Conservation (phyloP, 2,113 vertebrate species). For the Antigone vipio region DNA sequence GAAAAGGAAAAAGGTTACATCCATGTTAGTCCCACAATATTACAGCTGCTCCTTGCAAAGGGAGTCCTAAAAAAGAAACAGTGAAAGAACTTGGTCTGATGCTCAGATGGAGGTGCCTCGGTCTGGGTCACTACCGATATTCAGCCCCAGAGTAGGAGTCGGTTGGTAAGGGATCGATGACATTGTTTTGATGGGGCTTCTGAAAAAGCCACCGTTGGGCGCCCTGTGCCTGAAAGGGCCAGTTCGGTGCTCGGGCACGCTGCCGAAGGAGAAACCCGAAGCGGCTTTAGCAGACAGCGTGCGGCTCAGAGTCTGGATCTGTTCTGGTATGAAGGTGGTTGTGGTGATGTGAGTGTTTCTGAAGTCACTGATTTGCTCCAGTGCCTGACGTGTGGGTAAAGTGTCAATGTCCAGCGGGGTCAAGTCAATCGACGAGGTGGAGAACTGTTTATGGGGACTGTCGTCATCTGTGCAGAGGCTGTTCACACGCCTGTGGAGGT, state of each 20-base stretch:
- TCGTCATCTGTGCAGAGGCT: constrained; percentile 99
- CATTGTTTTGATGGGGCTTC: constrained; percentile 99
- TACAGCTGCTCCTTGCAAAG: constrained; percentile 79
- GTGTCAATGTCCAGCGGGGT: constrained; percentile 98
- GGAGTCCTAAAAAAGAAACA: constrained; percentile 78
- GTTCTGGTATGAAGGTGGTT: constrained; percentile 99
- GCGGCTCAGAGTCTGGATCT: constrained; percentile 99
- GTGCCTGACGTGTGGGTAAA: constrained; percentile 93
- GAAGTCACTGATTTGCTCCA: constrained; percentile 99
- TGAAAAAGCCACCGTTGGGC: constrained; percentile 97
- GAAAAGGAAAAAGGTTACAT: constrained; percentile 74
- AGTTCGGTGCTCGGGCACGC: constrained; percentile 94
- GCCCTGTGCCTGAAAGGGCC: constrained; percentile 97
- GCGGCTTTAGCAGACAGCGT: constrained; percentile 96
- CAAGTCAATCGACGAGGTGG: constrained; percentile 98
- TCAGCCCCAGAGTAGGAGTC: constrained; percentile 95
- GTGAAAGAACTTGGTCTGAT: constrained; percentile 68
- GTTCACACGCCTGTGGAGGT: constrained; percentile 98
- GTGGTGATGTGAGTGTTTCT: constrained; percentile 99
- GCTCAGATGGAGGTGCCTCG: constrained; percentile 97
- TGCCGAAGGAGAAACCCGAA: constrained; percentile 93
- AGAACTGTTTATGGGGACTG: constrained; percentile 99
- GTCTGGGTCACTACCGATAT: constrained; percentile 95
- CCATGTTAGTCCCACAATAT: constrained; percentile 84
- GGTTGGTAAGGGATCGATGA: constrained; percentile 98